These are phyloP conservation scores for Anableps anableps DNA, from an alignment of 2,797 vertebrate genomes.

Conservation along the genomic window DNA sequence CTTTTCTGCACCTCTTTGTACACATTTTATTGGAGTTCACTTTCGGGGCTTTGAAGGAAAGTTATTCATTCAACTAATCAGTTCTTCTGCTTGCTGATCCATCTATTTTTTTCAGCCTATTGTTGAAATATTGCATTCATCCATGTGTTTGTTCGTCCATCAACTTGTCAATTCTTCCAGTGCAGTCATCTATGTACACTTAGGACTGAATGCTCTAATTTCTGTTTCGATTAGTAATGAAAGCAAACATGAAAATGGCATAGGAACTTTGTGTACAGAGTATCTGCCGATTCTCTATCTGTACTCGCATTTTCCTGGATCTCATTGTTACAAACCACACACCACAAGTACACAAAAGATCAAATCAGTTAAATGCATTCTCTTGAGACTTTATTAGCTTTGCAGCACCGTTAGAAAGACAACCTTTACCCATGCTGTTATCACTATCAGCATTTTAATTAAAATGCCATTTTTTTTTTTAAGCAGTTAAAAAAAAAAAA, in stretches of 20 bases:
- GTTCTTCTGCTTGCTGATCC: background rate
- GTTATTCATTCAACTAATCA: background rate
- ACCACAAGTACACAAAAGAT: background rate
- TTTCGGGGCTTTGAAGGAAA: conserved; percentile 4
- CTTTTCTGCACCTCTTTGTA: background rate
- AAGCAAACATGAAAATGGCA: background rate
- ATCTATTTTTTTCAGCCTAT: background rate
- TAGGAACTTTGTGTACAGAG: background rate
- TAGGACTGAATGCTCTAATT: background rate
- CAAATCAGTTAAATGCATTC: background rate
- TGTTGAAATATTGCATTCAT: background rate
- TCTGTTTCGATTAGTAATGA: background rate
- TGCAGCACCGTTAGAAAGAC: background rate
- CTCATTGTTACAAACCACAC: background rate
- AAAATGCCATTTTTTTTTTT: background rate
- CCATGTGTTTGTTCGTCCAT: background rate
- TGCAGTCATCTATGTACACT: background rate
- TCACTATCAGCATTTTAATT: background rate
- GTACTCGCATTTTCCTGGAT: background rate
- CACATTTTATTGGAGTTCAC: conserved; percentile 30
- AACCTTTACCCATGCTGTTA: background rate
- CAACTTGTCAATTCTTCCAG: background rate
- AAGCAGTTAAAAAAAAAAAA: background rate
- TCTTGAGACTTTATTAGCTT: background rate
- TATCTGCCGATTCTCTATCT: background rate